Percentiles rank a stretch among this genome's conserved stretches.
Evolutionary conservation across 2,888 invertebrate genomes (phyloP).

Genomic region (Drosophila kambysellisi): DNA sequence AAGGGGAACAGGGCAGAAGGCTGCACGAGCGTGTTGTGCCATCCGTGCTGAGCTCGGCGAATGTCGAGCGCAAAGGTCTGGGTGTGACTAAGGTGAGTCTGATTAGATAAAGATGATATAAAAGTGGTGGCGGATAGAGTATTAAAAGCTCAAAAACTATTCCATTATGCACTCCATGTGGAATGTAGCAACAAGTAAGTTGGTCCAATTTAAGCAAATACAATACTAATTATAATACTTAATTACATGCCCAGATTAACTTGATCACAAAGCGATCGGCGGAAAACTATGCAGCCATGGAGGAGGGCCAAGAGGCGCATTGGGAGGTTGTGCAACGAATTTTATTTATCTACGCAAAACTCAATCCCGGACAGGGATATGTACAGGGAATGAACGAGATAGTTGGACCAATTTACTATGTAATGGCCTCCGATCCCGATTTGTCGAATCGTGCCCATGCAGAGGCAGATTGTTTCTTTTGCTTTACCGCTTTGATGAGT

Average conservation of each 20-base stretch:
- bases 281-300: slow-evolving; percentile 93
- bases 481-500: slow-evolving; percentile 98
- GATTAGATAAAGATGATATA: neutral
- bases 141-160: slow-evolving; percentile 37
- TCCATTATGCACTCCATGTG: slow-evolving; percentile 51
- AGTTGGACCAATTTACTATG: slow-evolving; percentile 98
- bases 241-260: slow-evolving; percentile 86
- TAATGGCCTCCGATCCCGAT: slow-evolving; percentile 96
- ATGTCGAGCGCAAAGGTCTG: slow-evolving; percentile 94
- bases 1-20: slow-evolving; percentile 89
- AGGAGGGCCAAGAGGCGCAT: slow-evolving; percentile 97
- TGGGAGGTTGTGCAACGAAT: slow-evolving; percentile 99
- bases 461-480: slow-evolving; percentile 99
- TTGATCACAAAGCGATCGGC: slow-evolving; percentile 91
- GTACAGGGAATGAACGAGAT: slow-evolving; percentile 99
- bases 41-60: slow-evolving; percentile 93
- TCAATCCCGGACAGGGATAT: slow-evolving; percentile 98
- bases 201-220: neutral
- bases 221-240: slow-evolving; percentile 2
- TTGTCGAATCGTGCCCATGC: slow-evolving; percentile 93
- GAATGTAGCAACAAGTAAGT: slow-evolving; percentile 77
- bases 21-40: slow-evolving; percentile 95
- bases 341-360: slow-evolving; percentile 98
- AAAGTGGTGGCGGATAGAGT: neutral
- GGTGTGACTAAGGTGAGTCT: slow-evolving; percentile 93